Base-by-base conservation (phyloP, 2,797 vertebrate species). In the Eupleurogrammus muticus region DNA sequence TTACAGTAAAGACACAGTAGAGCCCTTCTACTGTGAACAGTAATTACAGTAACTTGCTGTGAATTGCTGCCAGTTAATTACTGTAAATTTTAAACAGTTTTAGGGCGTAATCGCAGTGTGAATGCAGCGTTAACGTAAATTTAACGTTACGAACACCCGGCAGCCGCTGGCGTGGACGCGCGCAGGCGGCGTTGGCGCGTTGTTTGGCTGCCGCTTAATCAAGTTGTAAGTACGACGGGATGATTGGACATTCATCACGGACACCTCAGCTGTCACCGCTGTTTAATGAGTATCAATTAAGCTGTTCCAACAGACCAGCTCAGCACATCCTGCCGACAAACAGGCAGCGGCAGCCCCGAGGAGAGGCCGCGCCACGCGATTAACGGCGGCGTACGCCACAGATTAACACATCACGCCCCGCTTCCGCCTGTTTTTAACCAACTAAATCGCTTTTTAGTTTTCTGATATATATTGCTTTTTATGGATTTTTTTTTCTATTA, bases 281-380 rank as follows among this genome's bases (percentile, higher is more conserved):
- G 90, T 91, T 93, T 93, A 94, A 93, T 94, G 93, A 94, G 94
- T 84, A 93, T 95, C 93, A 93, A 94, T 94, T 94, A 94, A 93
- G 93, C 90, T 89, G 93, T 93, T 94, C 92, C 93, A 93, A 93
- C 84, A 92, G 88, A 93, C 90, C 74, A 90, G 90, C 82, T 89
- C 89, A 90, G 88, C 80, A 89, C 84, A 86, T 77, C 77, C 73
- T 72, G 89, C 36, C 68, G 81, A 87, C 83, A 88, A 86, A 88
- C 87, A 87, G 80, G 75, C 83, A 56, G 76, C 52, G 68, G 3
- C 75, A 72, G 73, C 86, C 75, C 82, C 0, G 1, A 84, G 75
- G 82, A 88, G 11, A 54, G 52, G 81, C 50, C 77, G 67, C 59
- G 8, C 19, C 62, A 77, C 75, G 76, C 71, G 64, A 38, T 36